Evolutionary conservation across 2,113 vertebrate species (phyloP).

Genomic region (Cnemophilus loriae): DNA sequence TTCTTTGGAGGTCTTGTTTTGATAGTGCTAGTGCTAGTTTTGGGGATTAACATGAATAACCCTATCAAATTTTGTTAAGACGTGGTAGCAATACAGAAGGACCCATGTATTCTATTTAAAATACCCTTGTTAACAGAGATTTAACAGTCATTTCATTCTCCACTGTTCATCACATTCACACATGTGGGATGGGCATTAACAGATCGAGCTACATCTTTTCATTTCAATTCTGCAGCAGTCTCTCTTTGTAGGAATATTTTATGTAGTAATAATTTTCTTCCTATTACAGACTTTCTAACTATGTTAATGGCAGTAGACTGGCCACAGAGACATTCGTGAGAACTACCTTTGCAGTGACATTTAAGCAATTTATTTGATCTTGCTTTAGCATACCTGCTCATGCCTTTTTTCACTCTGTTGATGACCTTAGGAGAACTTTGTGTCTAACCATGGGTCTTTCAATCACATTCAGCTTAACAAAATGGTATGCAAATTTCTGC

Average conservation of each 20-base stretch:
- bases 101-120: background rate
- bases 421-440: slow-evolving; percentile 71
- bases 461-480: slow-evolving; percentile 50
- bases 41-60: background rate
- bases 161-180: slow-evolving; percentile 40
- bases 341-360: slow-evolving; percentile 68
- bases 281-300: slow-evolving; percentile 72
- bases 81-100: background rate
- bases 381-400: slow-evolving; percentile 74
- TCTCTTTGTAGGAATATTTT: slow-evolving; percentile 70
- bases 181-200: slow-evolving; percentile 57
- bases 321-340: slow-evolving; percentile 67
- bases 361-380: slow-evolving; percentile 78
- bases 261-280: slow-evolving; percentile 67
- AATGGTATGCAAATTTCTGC: slow-evolving; percentile 30
- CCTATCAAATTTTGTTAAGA: background rate
- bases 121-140: slow-evolving; percentile 23
- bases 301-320: slow-evolving; percentile 65
- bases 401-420: slow-evolving; percentile 58
- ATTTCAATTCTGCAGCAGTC: slow-evolving; percentile 67
- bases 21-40: background rate
- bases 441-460: slow-evolving; percentile 60
- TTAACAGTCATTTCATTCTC: slow-evolving; percentile 50
- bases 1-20: slow-evolving; percentile 17
- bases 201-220: slow-evolving; percentile 71